These are phyloP conservation scores for Ailuropoda melanoleuca DNA, from an alignment of 2,113 vertebrate genomes.

Conservation along the genomic window DNA sequence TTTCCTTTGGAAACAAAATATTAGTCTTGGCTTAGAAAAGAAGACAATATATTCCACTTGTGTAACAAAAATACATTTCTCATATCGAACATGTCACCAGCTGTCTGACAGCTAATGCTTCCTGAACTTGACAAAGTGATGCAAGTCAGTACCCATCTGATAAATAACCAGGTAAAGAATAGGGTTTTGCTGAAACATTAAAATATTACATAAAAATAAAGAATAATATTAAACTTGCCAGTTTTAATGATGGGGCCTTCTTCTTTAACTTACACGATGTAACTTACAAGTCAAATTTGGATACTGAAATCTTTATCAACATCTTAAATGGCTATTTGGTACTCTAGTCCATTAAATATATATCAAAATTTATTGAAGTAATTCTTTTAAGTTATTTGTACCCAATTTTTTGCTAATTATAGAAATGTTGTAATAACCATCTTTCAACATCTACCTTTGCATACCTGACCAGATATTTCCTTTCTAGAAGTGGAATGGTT, in stretches of 20 bases:
- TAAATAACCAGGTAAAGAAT: conserved; percentile 79
- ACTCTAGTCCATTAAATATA: conserved; percentile 10
- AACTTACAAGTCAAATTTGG: conserved; percentile 49
- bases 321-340: conserved; percentile 39
- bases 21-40: conserved; percentile 86
- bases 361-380: conserved; percentile 16
- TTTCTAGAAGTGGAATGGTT: conserved; percentile 18
- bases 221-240: neutral
- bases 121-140: conserved; percentile 74
- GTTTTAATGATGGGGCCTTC: neutral
- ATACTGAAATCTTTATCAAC: conserved; percentile 39
- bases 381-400: conserved; percentile 20
- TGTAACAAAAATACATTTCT: conserved; percentile 81
- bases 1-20: conserved; percentile 88
- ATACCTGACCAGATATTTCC: neutral
- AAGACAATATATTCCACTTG: conserved; percentile 82
- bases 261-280: neutral
- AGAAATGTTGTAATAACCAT: conserved; percentile 32
- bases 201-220: conserved; percentile 38
- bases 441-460: conserved; percentile 29
- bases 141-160: conserved; percentile 72
- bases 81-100: conserved; percentile 76
- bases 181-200: conserved; percentile 46
- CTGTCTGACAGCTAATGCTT: conserved; percentile 81
- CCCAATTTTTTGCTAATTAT: neutral